A percentile compares a stretch with the other conserved stretches of the same genome.
phyloP scores from a whole-genome alignment of 2,113 vertebrate species.

The Plotosus lineatus region DNA sequence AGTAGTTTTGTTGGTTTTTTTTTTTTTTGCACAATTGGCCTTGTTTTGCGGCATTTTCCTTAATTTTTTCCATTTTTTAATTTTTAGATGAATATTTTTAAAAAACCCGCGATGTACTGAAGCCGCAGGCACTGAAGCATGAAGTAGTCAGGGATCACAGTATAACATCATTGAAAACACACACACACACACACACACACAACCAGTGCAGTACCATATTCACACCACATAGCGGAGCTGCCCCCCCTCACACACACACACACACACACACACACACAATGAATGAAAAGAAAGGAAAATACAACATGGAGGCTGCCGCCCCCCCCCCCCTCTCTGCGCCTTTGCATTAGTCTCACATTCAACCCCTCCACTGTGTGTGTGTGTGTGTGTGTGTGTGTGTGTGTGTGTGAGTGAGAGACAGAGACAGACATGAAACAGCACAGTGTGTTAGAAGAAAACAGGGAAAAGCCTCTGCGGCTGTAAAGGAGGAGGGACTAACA shows the following conservation, averaged over 20 bases:
- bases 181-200: not conserved
- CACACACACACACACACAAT: constrained; percentile 58
- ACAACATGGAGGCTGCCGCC: constrained; percentile 64
- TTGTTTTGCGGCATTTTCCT: no score
- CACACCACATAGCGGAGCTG: constrained; percentile 70
- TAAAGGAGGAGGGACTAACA: constrained; percentile 32
- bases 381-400: not conserved
- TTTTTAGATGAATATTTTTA: no score
- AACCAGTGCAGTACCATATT: constrained; percentile 55
- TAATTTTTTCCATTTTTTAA: no score
- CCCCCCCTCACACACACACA: constrained; percentile 68
- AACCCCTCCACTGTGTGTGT: no score
- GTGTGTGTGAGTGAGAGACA: not conserved
- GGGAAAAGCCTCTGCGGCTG: not conserved
- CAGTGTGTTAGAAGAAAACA: not conserved
- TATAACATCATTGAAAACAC: no score
- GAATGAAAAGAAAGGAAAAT: constrained; percentile 60
- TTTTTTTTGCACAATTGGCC: no score
- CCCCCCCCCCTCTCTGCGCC: constrained; percentile 38
- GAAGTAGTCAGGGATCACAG: no score
- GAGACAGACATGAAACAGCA: not conserved
- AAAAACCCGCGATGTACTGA: no score
- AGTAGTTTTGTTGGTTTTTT: no score
- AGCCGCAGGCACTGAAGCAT: no score
- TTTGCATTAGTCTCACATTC: constrained; percentile 21